A percentile compares a stretch with the other conserved stretches of the same genome.
Conservation (phyloP, 1,140 invertebrate genomes). For the Lutraria rhynchaena region DNA sequence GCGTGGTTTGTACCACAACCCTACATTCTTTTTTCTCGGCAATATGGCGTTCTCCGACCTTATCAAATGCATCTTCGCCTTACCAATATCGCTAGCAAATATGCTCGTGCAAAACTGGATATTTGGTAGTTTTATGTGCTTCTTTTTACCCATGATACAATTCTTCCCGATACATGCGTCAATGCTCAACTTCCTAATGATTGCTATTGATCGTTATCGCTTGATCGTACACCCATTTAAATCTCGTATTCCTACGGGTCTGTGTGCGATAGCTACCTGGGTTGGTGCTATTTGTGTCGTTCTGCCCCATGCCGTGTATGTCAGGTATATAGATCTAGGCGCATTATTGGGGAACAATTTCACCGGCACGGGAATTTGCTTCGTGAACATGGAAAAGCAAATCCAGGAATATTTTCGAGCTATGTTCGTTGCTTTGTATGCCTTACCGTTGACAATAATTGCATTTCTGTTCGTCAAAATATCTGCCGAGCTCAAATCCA, state of each 20-base stretch:
- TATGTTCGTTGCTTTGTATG: conserved; percentile 85
- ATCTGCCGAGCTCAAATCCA: conserved; percentile 85
- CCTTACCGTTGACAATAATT: conserved; percentile 86
- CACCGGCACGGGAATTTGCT: conserved; percentile 79
- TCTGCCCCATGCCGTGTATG: conserved; percentile 89
- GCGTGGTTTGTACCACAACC: conserved; percentile 85
- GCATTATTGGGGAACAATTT: conserved; percentile 81
- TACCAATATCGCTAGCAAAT: conserved; percentile 87
- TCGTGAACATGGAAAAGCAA: conserved; percentile 78
- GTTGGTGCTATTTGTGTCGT: conserved; percentile 88
- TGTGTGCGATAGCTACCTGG: conserved; percentile 88
- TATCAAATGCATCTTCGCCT: conserved; percentile 86
- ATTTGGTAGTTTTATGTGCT: conserved; percentile 89
- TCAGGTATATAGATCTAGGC: conserved; percentile 87
- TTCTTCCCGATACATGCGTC: conserved; percentile 88
- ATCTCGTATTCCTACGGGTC: conserved; percentile 86
- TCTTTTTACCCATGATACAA: conserved; percentile 89
- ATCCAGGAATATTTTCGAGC: conserved; percentile 82
- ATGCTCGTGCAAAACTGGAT: conserved; percentile 89
- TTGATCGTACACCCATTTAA: conserved; percentile 86
- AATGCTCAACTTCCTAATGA: conserved; percentile 88
- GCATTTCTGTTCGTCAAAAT: conserved; percentile 86
- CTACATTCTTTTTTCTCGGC: conserved; percentile 87
- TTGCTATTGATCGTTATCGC: conserved; percentile 87
- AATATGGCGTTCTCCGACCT: conserved; percentile 88